These are phyloP conservation scores for Hyposmocoma kahamanoa DNA, from an alignment of 1,140 invertebrate species.

Conservation along the genomic window DNA sequence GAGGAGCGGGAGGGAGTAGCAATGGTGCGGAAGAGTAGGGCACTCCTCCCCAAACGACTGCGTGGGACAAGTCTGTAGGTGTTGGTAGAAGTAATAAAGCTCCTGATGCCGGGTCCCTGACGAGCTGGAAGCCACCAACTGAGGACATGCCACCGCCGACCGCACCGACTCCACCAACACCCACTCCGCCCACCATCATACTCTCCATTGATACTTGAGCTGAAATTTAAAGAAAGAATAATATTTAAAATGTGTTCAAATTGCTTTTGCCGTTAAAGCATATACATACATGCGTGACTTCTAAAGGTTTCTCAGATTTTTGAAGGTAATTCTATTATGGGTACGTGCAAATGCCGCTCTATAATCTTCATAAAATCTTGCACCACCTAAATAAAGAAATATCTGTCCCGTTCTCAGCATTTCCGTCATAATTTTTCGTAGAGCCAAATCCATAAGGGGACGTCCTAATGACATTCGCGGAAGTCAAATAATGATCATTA, in stretches of 20 bases:
- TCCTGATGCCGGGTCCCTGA: constrained; percentile 86
- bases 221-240: constrained; percentile 38
- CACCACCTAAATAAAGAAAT: too few species aligned
- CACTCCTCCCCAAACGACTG: constrained; percentile 82
- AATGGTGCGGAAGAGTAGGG: constrained; percentile 76
- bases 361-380: too few species aligned
- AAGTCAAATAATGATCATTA: too few species aligned
- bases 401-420: too few species aligned
- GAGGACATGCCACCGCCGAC: constrained; percentile 49
- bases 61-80: constrained; percentile 82
- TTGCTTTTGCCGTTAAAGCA: too few species aligned
- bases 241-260: background rate
- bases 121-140: constrained; percentile 78
- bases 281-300: too few species aligned
- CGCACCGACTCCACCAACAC: constrained; percentile 67
- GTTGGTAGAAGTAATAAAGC: constrained; percentile 85
- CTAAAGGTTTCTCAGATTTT: too few species aligned
- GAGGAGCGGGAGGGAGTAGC: constrained; percentile 77
- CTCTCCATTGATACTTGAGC: constrained; percentile 80
- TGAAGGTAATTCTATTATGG: too few species aligned
- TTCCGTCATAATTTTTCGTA: too few species aligned
- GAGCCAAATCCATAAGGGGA: too few species aligned
- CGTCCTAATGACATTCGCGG: too few species aligned
- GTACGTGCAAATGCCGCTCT: too few species aligned
- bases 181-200: constrained; percentile 75